Base-by-base conservation (phyloP, 2,113 vertebrate species). In the Aptenodytes forsteri region DNA sequence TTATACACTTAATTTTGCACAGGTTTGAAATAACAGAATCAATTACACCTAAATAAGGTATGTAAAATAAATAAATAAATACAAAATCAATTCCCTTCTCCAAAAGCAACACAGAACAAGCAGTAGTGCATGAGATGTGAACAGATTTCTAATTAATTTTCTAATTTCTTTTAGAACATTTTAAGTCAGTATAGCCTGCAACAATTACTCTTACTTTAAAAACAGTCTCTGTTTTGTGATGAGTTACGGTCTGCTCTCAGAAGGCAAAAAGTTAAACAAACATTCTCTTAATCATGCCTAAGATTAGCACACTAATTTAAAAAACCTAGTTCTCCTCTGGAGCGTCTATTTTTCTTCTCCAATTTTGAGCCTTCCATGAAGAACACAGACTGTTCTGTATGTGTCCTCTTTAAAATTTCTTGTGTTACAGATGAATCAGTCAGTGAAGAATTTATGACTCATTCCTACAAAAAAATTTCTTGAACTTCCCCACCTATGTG, bases 381-480 rank as follows among this genome's bases (percentile, higher is more conserved):
- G 70, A 93, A 90, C n/a, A 93, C 38, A 86, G 54, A 36, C 44
- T 71, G 47, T 90, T 93, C 58, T 83, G 40, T 38, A 73, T 66
- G 75, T 27, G 42, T 83, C 67, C 47, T 93, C 90, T 96, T 95
- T 77, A 92, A 94, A 94, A 94, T 90, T 65, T 91, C 78, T 91
- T 62, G 27, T 80, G 16, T 73, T 94, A 81, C n/a, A 62, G 90
- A 94, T 96, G 75, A 97, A 95, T 92, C 97, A 96, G 76, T 77
- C 66, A 88, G 58, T 86, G 46, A 96, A 95, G 95, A 95, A 93
- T 90, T 86, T 46, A 47, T 97, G 71, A 94, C 91, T 96, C 90
- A 90, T 93, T 85, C 59, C 46, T 86, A 56, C 40, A 70, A 85
- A 78, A 97, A 66, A 70, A 42, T 1, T 32, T 76, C 69, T 91